These are phyloP conservation scores for Limenitis camilla DNA, from an alignment of 2,888 invertebrate species.

Conservation along the genomic window DNA sequence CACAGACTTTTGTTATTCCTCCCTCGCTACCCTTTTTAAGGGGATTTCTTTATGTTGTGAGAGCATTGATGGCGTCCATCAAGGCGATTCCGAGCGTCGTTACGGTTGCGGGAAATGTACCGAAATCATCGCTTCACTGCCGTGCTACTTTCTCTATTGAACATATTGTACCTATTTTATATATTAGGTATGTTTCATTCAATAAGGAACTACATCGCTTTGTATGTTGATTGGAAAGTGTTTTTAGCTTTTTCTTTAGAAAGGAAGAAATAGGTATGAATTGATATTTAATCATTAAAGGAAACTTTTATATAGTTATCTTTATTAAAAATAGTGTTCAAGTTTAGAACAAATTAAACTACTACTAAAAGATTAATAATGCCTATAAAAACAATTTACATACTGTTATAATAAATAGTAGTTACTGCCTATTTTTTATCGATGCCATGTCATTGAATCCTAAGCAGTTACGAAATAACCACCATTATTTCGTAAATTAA, in stretches of 20 bases:
- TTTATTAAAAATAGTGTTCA: too few relatives aligned
- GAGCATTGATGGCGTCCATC: constrained; percentile 79
- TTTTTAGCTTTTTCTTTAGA: too few relatives aligned
- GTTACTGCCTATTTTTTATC: not conserved
- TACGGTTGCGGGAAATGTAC: constrained; percentile 77
- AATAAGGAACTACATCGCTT: constrained; percentile 38
- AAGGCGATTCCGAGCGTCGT: constrained; percentile 78
- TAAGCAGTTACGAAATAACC: not conserved
- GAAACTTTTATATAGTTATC: too few relatives aligned
- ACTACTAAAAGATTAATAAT: too few relatives aligned
- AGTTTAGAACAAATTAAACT: too few relatives aligned
- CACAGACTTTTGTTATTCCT: constrained; percentile 43
- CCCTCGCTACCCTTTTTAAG: constrained; percentile 74
- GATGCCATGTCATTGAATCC: not conserved
- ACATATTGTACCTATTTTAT: constrained; percentile 66
- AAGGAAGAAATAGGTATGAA: too few relatives aligned
- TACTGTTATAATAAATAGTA: too few relatives aligned
- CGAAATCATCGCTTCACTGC: constrained; percentile 73
- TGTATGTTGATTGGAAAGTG: not conserved
- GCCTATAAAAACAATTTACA: too few relatives aligned
- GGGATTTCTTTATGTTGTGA: constrained; percentile 76
- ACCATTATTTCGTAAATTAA: constrained; percentile 3
- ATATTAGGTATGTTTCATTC: constrained; percentile 58
- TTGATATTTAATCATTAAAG: too few relatives aligned
- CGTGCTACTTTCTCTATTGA: constrained; percentile 45